Base-by-base conservation (phyloP, 2,888 invertebrate species). In the Acanthosepion lycidas region DNA sequence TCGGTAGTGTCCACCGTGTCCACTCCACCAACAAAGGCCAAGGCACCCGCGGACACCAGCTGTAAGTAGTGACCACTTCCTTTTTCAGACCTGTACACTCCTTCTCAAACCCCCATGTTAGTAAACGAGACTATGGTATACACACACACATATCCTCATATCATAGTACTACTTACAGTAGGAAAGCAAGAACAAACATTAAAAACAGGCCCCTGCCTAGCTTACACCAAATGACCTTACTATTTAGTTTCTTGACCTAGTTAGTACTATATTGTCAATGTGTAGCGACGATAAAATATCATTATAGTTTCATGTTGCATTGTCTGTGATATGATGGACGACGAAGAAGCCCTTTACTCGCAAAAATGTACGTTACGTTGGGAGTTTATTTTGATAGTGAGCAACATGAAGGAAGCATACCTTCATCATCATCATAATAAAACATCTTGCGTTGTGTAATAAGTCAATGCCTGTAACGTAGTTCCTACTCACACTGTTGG, bases 191-290 rank as follows among this genome's bases (percentile, higher is more conserved):
- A 78, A 48, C 51, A 53, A n/a, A n/a, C 18, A 51, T 49, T 53
- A 93, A 51, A 93, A 93, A 53, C 53, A 23, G 49, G 51, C 51
- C 93, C 93, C 93, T 93, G 93, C 48, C 51, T 28, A 93, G 53
- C 93, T 93, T 93, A 93, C 93, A 93, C 93, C 93, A 93, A 93
- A 93, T 93, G 93, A 93, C 93, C 93, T 93, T 93, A 93, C 93
- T 93, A 53, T 93, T 93, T 93, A 51, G 51, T n/a, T 93, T 93
- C 26, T 28, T 93, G 49, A 93, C 49, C 93, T 93, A 49, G 51
- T 92, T 92, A 49, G 93, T 93, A 53, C n/a, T n/a, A 15, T n/a
- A 15, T 15, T 78, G n/a, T 78, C n/a, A n/a, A 78, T n/a, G 33
- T 78, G 33, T 78, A 59, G 23, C 23, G 59, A 59, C 78, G n/a